phyloP scores from a whole-genome alignment of 2,888 invertebrate species.

The Callinectes sapidus region DNA sequence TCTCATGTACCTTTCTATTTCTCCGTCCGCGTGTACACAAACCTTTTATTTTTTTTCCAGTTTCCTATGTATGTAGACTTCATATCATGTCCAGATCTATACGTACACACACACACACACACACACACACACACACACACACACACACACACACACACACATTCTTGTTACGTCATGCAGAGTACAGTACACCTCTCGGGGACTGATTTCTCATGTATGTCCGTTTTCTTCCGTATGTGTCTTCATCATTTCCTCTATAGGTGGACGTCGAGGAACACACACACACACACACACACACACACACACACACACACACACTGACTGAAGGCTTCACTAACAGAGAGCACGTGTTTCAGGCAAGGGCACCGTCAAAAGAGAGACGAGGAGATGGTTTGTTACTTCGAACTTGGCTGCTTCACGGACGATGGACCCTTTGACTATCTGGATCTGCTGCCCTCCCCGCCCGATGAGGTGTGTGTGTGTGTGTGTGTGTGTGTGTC shows the following conservation, averaged over 20 bases:
- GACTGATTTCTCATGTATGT: background rate
- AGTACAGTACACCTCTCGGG: background rate
- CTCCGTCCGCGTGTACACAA: background rate
- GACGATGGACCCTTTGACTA: constrained; percentile 93
- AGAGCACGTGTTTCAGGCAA: constrained; percentile 77
- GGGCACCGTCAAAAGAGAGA: constrained; percentile 81
- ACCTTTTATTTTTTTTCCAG: too few species aligned
- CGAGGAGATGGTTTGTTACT: constrained; percentile 88
- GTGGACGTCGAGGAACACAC: background rate
- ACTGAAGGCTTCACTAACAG: background rate
- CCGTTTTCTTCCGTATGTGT: background rate
- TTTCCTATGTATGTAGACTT: too few species aligned
- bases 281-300: constrained; percentile 24
- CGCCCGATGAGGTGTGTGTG: constrained; percentile 83
- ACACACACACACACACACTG: constrained; percentile 23
- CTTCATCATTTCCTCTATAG: background rate
- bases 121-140: constrained; percentile 28
- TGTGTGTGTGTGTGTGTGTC: constrained; percentile 16
- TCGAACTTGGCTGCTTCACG: constrained; percentile 93
- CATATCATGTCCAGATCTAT: background rate
- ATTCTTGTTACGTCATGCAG: background rate
- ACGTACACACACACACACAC: constrained; percentile 20
- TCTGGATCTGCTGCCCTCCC: constrained; percentile 89
- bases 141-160: constrained; percentile 12
- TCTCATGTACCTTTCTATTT: background rate